Percentiles rank a stretch among this genome's conserved stretches.
phyloP scores from a whole-genome alignment of 2,888 invertebrate species.

The Aricia artaxerxes region DNA sequence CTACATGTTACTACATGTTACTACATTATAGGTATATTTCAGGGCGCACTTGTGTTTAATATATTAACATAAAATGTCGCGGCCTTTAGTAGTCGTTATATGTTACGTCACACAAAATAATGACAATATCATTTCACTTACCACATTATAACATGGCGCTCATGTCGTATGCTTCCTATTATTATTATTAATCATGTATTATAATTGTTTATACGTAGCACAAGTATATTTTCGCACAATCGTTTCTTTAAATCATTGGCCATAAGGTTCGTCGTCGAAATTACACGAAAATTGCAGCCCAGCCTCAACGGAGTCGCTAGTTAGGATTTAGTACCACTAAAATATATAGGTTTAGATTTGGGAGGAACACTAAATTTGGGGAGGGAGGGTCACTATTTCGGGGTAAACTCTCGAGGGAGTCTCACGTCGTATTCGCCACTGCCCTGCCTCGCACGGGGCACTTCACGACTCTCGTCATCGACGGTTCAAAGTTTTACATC shows the following conservation, averaged over 20 bases:
- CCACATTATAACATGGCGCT: neutral
- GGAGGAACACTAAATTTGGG: conserved; percentile 1
- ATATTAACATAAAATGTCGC: neutral
- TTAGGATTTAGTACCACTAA: neutral
- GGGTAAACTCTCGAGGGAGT: neutral
- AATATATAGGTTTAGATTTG: neutral
- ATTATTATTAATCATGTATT: conserved; percentile 2
- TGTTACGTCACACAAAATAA: conserved; percentile 1
- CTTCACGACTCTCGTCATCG: neutral
- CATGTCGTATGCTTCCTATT: neutral
- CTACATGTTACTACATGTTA: neutral
- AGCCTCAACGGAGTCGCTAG: neutral
- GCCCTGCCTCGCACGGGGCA: neutral
- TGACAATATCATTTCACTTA: conserved; percentile 21
- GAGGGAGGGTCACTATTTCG: neutral
- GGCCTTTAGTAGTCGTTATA: neutral
- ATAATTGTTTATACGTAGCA: conserved; percentile 18
- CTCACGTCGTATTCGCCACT: neutral
- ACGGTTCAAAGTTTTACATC: conserved; percentile 19
- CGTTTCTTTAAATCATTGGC: neutral
- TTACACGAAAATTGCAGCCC: neutral
- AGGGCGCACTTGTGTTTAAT: neutral
- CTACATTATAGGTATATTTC: neutral
- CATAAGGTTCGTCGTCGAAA: neutral
- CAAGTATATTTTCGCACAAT: conserved; percentile 29